Conservation (phyloP, 2,888 invertebrate genomes). For the Epinotia nisella region DNA sequence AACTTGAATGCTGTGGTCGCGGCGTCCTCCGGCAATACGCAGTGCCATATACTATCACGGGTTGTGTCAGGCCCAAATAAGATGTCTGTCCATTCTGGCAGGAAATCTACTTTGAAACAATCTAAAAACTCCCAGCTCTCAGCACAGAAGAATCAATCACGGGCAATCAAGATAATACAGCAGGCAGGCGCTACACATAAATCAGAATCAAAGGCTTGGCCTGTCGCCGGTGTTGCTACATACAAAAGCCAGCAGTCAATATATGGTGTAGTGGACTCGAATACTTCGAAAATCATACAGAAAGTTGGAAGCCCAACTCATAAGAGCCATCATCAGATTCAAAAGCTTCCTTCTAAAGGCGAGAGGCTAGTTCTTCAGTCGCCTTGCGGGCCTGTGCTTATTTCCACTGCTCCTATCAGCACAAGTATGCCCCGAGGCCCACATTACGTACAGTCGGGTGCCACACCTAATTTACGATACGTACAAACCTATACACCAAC, state of each 20-base stretch:
- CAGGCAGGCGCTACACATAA: constrained; percentile 74
- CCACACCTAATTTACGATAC: constrained; percentile 76
- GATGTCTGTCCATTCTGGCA: constrained; percentile 78
- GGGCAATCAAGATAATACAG: constrained; percentile 85
- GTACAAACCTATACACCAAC: constrained; percentile 74
- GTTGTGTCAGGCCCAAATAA: constrained; percentile 81
- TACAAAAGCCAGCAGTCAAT: constrained; percentile 71
- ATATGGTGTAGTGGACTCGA: constrained; percentile 70
- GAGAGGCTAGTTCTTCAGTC: constrained; percentile 77
- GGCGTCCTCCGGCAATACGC: constrained; percentile 72
- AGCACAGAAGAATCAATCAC: constrained; percentile 75
- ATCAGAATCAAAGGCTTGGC: constrained; percentile 75
- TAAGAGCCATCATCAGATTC: constrained; percentile 65
- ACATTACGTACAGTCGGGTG: constrained; percentile 80
- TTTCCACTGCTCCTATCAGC: constrained; percentile 75
- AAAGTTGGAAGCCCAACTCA: constrained; percentile 78
- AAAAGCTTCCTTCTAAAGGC: constrained; percentile 71
- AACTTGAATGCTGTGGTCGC: constrained; percentile 78
- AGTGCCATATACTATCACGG: constrained; percentile 79
- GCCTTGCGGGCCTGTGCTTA: constrained; percentile 76
- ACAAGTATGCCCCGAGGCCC: constrained; percentile 75
- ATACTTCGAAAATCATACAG: constrained; percentile 76
- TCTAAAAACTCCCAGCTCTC: constrained; percentile 71
- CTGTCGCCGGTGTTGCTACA: constrained; percentile 67
- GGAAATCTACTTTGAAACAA: constrained; percentile 74